Evolutionary conservation across 35 echinoderm and acorn worm species (phyloP).

Genomic region (Diadema setosum): DNA sequence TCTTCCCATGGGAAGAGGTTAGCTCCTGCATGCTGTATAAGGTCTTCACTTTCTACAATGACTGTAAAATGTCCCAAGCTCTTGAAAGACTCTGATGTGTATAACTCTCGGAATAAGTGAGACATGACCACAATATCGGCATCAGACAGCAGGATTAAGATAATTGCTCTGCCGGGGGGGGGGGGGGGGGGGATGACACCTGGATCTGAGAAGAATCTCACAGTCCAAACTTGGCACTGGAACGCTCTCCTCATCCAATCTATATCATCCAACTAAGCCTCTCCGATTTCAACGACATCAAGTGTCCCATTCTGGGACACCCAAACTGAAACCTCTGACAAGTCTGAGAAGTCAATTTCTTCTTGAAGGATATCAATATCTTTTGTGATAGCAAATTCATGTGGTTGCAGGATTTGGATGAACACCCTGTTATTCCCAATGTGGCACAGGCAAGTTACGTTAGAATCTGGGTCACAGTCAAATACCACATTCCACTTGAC

Average conservation of each 20-base stretch:
- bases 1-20: slow-evolving; percentile 19
- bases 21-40: too few relatives aligned
- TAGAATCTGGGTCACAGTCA: background rate
- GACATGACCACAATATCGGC: slow-evolving; percentile 32
- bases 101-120: slow-evolving; percentile 51
- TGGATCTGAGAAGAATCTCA: slow-evolving; percentile 24
- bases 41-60: background rate
- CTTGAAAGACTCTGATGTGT: background rate
- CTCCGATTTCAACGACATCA: background rate
- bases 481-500: background rate
- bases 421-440: background rate
- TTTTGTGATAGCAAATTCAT: too few relatives aligned
- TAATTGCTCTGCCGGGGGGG: background rate
- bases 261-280: background rate
- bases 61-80: slow-evolving; percentile 9
- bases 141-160: slow-evolving; percentile 20
- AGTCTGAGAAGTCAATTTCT: background rate
- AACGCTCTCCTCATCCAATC: slow-evolving; percentile 33
- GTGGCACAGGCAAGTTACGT: background rate
- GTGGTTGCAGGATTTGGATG: too few relatives aligned
- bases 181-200: slow-evolving; percentile 12
- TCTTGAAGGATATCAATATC: background rate
- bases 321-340: background rate
- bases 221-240: slow-evolving; percentile 1
- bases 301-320: background rate